Evolutionary conservation across 2,797 vertebrate genomes (phyloP).

Genomic region (Tenualosa thibaudeaui): DNA sequence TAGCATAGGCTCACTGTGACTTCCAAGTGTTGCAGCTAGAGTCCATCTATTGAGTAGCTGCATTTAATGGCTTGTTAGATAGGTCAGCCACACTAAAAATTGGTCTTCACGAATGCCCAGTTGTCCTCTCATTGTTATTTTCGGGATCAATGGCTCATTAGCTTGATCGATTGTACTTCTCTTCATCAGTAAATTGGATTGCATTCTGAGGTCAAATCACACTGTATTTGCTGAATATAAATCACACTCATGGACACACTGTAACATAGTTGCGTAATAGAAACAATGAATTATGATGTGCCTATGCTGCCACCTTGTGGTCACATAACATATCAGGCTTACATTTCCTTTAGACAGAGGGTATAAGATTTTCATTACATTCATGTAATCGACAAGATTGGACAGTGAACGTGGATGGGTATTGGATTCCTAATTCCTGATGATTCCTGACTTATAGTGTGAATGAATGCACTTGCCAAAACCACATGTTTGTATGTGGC

Average conservation of each 20-base stretch:
- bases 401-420: too few species aligned
- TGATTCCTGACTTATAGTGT: too few species aligned
- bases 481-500: neutral
- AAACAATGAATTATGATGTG: neutral
- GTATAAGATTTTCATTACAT: neutral
- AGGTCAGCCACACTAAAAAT: neutral
- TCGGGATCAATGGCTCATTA: neutral
- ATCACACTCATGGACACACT: neutral
- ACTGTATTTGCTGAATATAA: too few species aligned
- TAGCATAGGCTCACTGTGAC: too few species aligned
- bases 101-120: neutral
- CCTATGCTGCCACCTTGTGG: constrained; percentile 28
- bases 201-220: neutral
- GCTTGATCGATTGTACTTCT: neutral
- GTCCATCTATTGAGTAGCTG: neutral
- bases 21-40: neutral
- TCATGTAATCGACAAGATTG: neutral
- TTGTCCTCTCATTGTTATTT: neutral
- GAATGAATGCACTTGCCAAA: neutral
- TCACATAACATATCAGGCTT: too few species aligned
- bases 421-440: too few species aligned
- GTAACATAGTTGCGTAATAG: neutral
- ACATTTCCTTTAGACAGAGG: neutral
- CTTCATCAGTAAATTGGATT: neutral
- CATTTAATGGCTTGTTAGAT: neutral